Percentiles rank a stretch among this genome's conserved stretches.
These are phyloP conservation scores for Nephrotoma flavescens DNA, from an alignment of 2,888 invertebrate genomes.

Conservation along the genomic window DNA sequence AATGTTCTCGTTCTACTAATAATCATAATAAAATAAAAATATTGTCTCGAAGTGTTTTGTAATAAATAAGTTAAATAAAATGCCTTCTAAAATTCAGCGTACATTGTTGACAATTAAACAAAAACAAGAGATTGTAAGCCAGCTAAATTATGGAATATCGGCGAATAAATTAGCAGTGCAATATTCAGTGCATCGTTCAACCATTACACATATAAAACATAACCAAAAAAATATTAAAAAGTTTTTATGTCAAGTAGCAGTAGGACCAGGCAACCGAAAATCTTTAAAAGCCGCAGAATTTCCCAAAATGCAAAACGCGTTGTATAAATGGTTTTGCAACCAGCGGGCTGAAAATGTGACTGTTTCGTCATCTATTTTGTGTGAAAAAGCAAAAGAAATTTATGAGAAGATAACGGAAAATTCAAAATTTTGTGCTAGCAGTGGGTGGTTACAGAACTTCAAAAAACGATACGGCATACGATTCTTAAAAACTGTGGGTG, in stretches of 20 bases:
- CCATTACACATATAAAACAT: background rate
- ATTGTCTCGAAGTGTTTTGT: too few species aligned
- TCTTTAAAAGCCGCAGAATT: conserved; percentile 6
- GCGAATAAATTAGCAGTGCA: background rate
- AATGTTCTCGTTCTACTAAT: too few species aligned
- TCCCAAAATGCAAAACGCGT: conserved; percentile 9
- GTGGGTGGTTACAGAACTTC: conserved; percentile 9
- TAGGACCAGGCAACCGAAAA: conserved; percentile 6
- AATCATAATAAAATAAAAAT: too few species aligned
- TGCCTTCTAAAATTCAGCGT: background rate
- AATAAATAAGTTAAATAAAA: background rate
- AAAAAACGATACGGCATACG: conserved; percentile 1
- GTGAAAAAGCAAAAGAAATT: conserved; percentile 10
- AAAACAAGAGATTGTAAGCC: background rate
- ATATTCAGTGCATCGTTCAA: background rate
- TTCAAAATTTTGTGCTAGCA: background rate
- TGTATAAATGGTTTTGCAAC: conserved; percentile 11
- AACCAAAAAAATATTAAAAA: background rate
- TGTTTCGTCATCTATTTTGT: background rate
- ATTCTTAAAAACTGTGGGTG: background rate
- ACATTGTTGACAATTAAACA: background rate
- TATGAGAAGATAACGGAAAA: conserved; percentile 6
- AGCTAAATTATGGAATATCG: background rate
- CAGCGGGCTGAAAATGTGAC: too few species aligned
- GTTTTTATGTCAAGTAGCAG: background rate